phyloP scores from a whole-genome alignment of 1,140 invertebrate genomes.

The Heliconius melpomene region DNA sequence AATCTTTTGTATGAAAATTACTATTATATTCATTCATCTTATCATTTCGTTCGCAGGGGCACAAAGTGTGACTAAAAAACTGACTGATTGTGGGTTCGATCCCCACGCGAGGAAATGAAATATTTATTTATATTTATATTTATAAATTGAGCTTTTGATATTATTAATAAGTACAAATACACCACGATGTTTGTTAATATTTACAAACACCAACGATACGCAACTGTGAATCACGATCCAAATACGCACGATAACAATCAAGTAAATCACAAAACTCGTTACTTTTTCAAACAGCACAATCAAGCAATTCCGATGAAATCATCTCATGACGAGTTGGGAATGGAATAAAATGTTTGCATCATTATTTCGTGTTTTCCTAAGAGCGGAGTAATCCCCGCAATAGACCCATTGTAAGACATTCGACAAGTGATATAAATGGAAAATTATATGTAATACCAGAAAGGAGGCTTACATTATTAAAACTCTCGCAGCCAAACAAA shows the following conservation, averaged over 20 bases:
- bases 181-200: neutral
- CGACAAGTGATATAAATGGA: conserved; percentile 40
- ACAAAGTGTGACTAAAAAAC: too few relatives aligned
- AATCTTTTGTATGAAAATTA: too few relatives aligned
- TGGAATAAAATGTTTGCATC: conserved; percentile 42
- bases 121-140: too few relatives aligned
- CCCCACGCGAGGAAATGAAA: too few relatives aligned
- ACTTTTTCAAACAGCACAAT: conserved; percentile 25
- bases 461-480: conserved; percentile 35
- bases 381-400: conserved; percentile 41
- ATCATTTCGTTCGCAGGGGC: too few relatives aligned
- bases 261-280: conserved; percentile 24
- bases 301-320: conserved; percentile 21
- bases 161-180: neutral
- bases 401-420: conserved; percentile 44
- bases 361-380: conserved; percentile 48
- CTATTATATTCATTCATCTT: too few relatives aligned
- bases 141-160: too few relatives aligned
- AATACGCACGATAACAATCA: neutral
- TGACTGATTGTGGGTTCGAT: too few relatives aligned
- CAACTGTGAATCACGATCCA: conserved; percentile 10
- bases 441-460: conserved; percentile 37
- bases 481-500: conserved; percentile 23
- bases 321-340: conserved; percentile 18
- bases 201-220: conserved; percentile 6